Base-by-base conservation (phyloP, 2,797 vertebrate species). In the Vireo griseus region DNA sequence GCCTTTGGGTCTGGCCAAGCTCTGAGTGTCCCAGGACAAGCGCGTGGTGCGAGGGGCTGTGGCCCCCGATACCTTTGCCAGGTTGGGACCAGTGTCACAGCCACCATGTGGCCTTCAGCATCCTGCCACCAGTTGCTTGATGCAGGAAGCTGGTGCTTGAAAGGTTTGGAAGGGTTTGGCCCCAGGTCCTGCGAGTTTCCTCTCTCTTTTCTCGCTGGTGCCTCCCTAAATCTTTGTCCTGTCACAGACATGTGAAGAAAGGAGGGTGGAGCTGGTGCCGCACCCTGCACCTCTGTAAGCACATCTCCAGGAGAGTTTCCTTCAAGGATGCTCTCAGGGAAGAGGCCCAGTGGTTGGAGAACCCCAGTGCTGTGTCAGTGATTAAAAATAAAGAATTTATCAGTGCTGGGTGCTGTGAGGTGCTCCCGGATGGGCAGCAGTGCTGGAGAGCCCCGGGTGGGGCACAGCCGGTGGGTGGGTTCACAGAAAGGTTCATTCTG, bases 211-310 rank as follows among this genome's bases (percentile, higher is more conserved):
- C 82, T 59, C 0, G 1, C 17, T 1, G 39, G 35, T 74, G 54
- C 79, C 82, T 94, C 90, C 93, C 91, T 90, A 88, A 95, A 95
- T 96, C 96, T 95, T 96, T 94, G 94, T 96, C 91, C 94, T 95
- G 91, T 50, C 81, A 87, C 52, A 54, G 57, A 67, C 13, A 37
- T 13, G 67, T 48, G 87, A 90, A 90, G 90, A 88, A 92, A 92
- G 82, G 85, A 95, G 93, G 95, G 93, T 95, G 96, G 96, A 95
- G 96, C 96, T 88, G 92, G 88, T 72, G 88, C 95, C 6, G 7
- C 91, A 83, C 92, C 95, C 94, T 66, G 92, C 67, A 50, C 86
- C 88, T 95, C 90, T 0, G 0, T 35, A 3, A 16, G 59, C 20
- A 0, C 28, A 3, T 74, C 86, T 35, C 44, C 16, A 0, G 55